Base-by-base conservation (phyloP, 2,888 invertebrate genomes). In the Polymixis flavicincta region DNA sequence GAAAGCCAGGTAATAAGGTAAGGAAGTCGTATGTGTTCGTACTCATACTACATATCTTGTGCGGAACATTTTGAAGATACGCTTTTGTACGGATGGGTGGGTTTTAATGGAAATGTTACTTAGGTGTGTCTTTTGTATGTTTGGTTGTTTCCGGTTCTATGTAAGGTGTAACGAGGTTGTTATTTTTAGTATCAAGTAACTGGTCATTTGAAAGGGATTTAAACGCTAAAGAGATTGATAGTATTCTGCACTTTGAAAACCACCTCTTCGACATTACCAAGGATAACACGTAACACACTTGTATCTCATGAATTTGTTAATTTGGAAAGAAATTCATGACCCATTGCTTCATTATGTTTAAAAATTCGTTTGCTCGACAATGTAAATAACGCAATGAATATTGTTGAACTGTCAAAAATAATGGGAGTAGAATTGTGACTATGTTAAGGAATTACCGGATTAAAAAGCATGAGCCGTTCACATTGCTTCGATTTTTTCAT, bases 1-100 rank as follows among this genome's bases (percentile, higher is more conserved):
- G 72, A 82, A 82, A 82, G 82, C 60, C 60, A 48, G 50, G 79
- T 82, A 82, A 82, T 82, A 69, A 78, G 61, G 74, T 74, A 78
- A 74, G 71, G 57, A 69, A 71, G 75, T 68, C 61, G 63, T 67
- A 78, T 59, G 68, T 71, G 55, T 60, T 32, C 32, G 32, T 70
- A 52, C 25, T 52, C 75, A 66, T 37, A 37, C 50, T 59, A 65
- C 22, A 59, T 69, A 71, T 67, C 57, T 80, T 48, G 25, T 67
- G 55, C 25, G 66, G 52, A 48, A 32, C 77, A 68, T 69, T 80
- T 54, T 67, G 73, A 66, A 66, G 68, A 69, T 32, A 59, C 57
- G 57, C 13, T 69, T 60, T 57, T 52, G 28, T 69, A 45, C 17
- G 65, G 45, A n/a, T 52, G 63, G 52, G 61, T 64, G 19, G 22